Evolutionary conservation across 2,888 invertebrate genomes (phyloP), one percentile per base, ranked within the genome.

Genomic region (Rotaria sp.): DNA sequence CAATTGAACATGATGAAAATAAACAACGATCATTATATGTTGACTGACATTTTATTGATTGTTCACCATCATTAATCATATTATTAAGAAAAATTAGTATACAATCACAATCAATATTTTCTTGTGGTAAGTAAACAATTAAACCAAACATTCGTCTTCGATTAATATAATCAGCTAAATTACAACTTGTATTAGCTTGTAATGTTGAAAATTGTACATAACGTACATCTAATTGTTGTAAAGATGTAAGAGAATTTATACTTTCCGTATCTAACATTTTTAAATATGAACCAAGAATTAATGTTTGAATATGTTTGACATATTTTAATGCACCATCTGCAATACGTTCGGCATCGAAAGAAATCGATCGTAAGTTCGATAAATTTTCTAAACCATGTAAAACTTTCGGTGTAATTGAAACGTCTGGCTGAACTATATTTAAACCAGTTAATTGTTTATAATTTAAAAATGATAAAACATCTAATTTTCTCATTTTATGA

Each of bases 241-340:
- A 67, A 38, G 67, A 67, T 2, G 4, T 35, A 21, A 67, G 67
- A 18, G 21, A 35, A 67, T 67, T 38, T 18, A 67, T 1, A 67
- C 67, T 67, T 67, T 67, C 35, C 5, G 21, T 30, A 67, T 67
- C 67, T 67, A 67, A 30, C 35, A 67, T 35, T 67, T 21, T 35
- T 67, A 67, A 67, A 67, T 67, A 67, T 67, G 67, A 30, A 67
- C 67, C 67, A 35, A 67, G 67, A 21, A 67, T 67, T 67, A 67
- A 67, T 67, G 67, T 67, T 67, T 67, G 67, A 7, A 67, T 35
- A 67, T 67, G 67, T 67, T 67, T 67, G 38, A 35, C 67, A 38
- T 35, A 15, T 35, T 67, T 67, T 67, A 67, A 67, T 67, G 67
- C 67, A 21, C 67, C 67, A 67, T 67, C 67, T 15, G 67, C 67